Evolutionary conservation across 2,888 invertebrate genomes (phyloP).

Genomic region (Drosophila mimetica): DNA sequence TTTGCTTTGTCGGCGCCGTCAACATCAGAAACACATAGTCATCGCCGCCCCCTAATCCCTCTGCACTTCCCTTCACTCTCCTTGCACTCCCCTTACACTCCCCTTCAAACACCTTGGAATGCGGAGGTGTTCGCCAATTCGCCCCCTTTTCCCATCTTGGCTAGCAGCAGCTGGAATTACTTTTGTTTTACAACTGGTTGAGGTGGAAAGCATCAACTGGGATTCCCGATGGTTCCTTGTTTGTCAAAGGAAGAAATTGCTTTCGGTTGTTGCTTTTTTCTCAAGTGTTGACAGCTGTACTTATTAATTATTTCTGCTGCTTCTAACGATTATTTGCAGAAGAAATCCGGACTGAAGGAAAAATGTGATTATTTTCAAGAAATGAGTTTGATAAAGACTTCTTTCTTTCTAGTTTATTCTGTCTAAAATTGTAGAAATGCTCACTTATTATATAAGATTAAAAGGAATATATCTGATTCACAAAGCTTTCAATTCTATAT

Average conservation of each 20-base stretch:
- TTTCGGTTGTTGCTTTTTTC: constrained; percentile 13
- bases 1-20: constrained; percentile 51
- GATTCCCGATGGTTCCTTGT: constrained; percentile 34
- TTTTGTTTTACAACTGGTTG: constrained; percentile 36
- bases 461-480: neutral
- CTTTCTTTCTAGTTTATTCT: neutral
- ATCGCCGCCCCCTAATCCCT: constrained; percentile 3
- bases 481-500: neutral
- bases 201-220: constrained; percentile 15
- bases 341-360: neutral
- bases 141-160: neutral
- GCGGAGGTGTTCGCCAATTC: constrained; percentile 41
- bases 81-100: neutral
- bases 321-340: neutral
- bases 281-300: constrained; percentile 32
- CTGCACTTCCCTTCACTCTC: too few relatives aligned
- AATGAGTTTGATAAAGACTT: neutral
- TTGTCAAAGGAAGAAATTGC: constrained; percentile 34
- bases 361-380: constrained; percentile 6
- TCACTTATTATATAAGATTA: too few relatives aligned
- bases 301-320: constrained; percentile 32
- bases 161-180: constrained; percentile 26
- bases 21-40: constrained; percentile 27
- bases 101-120: constrained; percentile 22
- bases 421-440: neutral